Base-by-base conservation (phyloP, 1,140 invertebrate genomes). In the Trichonephila inaurata region DNA sequence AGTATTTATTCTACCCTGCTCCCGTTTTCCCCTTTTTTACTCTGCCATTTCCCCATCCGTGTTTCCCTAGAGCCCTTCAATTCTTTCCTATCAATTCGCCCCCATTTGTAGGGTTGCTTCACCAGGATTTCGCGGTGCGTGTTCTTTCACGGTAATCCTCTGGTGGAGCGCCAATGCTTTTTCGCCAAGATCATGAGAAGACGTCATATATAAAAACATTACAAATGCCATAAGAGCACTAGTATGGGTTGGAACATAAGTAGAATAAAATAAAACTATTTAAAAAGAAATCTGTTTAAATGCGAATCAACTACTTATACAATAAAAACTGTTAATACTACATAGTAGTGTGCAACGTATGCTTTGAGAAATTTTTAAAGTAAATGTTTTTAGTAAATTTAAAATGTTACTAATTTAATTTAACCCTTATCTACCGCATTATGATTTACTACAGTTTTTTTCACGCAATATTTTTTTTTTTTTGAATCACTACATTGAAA, bases 31-130 rank as follows among this genome's bases (percentile, higher is more conserved):
- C 92, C 72, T 92, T 92, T 92, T 89, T 89, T 93, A 66, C 92
- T 86, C 92, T 93, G 92, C 92, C 92, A 93, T 93, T 93, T 93
- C 92, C 85, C 92, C 92, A 93, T 93, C 86, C 92, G 92, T 93
- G 92, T 93, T 72, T 93, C 92, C 92, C 92, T 86, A 88, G 92
- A 93, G 92, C 92, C 92, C 92, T 93, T 93, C 92, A 93, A 93
- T 93, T 93, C 92, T 93, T 93, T 93, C 92, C 92, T 93, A 93
- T 93, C 92, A 93, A 93, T 93, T 93, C 92, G 92, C 92, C 92
- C 92, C 92, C 92, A 93, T 93, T 93, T 93, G 92, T 51, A 93
- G 92, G 92, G 92, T 93, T 93, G 72, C 90, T 51, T 51, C 21
- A 40, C 21, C 24, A 33, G 86, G 92, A 89, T 77, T 93, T 92